Conservation (phyloP, 1,140 invertebrate genomes). For the Drosophila malerkotliana region DNA sequence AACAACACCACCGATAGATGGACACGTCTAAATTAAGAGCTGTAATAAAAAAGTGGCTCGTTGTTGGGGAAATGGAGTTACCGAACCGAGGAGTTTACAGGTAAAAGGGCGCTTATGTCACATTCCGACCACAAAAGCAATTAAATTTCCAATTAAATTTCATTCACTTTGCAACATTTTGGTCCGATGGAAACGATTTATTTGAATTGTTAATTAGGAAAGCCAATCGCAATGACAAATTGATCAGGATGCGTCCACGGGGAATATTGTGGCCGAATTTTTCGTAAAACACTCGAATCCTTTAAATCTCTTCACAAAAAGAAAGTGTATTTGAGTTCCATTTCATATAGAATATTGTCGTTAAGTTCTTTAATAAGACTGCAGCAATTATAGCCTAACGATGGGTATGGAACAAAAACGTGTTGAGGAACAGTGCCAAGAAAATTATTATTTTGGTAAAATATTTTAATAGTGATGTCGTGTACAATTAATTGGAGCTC, state of each 20-base stretch:
- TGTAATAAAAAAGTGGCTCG: constrained; percentile 20
- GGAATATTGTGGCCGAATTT: not conserved
- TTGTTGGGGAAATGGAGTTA: not conserved
- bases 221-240: constrained; percentile 66
- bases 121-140: constrained; percentile 79
- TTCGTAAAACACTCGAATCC: not conserved
- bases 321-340: not conserved
- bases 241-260: constrained; percentile 43
- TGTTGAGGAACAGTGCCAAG: constrained; percentile 14
- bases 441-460: constrained; percentile 45
- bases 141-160: constrained; percentile 83
- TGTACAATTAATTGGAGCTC: constrained; percentile 79
- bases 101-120: constrained; percentile 49
- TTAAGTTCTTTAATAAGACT: constrained; percentile 18
- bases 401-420: not conserved
- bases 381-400: constrained; percentile 44
- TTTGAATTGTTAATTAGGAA: constrained; percentile 84
- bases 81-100: constrained; percentile 21
- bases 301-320: not conserved
- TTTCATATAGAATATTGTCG: not conserved
- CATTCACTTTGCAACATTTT: constrained; percentile 74
- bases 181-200: constrained; percentile 75
- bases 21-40: constrained; percentile 80
- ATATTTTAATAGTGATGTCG: constrained; percentile 82
- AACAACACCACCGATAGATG: constrained; percentile 53